A percentile compares a stretch with the other conserved stretches of the same genome.
Conservation (phyloP, 2,113 vertebrate genomes). For the Notarius lentiginosus region DNA sequence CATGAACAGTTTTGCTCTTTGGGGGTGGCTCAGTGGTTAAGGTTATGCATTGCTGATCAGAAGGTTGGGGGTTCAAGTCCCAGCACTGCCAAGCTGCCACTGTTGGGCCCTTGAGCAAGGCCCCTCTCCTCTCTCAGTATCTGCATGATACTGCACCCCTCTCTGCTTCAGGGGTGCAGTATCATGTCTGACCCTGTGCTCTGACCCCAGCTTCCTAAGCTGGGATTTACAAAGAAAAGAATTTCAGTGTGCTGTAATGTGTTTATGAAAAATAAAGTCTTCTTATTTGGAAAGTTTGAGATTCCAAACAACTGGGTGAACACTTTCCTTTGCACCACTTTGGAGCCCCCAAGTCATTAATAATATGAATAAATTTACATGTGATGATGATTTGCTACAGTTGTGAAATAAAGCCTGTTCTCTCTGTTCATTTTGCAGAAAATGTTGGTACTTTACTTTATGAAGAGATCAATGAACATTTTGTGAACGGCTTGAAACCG, state of each 20-base stretch:
- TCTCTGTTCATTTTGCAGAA: constrained; percentile 53
- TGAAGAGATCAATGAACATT: constrained; percentile 59
- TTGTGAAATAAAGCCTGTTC: constrained; percentile 9
- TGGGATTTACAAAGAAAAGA: no score
- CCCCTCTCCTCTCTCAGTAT: no score
- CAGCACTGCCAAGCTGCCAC: no score
- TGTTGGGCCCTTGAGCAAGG: no score
- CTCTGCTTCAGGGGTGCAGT: no score
- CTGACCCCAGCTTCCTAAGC: no score
- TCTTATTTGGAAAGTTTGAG: neutral
- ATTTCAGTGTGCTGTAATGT: no score
- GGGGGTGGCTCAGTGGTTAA: neutral
- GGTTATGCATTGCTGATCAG: no score
- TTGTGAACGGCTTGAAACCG: constrained; percentile 59
- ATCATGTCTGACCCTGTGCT: no score
- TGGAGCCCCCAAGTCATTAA: neutral
- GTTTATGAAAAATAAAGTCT: no score
- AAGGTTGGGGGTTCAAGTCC: no score
- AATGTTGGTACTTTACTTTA: constrained; percentile 58
- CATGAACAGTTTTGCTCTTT: neutral
- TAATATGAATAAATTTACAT: neutral
- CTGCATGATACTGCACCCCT: no score
- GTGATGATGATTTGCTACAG: neutral
- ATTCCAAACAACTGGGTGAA: neutral
- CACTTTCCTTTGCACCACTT: neutral